Evolutionary conservation across 2,797 vertebrate species (phyloP).

Genomic region (Numenius phaeopus): DNA sequence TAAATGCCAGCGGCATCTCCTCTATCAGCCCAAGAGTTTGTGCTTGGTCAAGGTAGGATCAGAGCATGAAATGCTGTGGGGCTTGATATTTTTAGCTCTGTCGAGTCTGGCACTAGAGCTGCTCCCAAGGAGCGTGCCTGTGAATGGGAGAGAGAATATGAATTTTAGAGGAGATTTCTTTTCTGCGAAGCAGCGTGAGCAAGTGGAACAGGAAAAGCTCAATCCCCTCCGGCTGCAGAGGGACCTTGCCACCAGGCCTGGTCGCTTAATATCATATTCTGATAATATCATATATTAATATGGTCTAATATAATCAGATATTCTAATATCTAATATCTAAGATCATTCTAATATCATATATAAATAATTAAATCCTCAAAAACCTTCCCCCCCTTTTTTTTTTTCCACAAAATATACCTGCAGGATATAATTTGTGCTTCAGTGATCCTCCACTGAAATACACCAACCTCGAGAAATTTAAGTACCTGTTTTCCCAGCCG

Average conservation of each 20-base stretch:
- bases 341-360: too few relatives aligned
- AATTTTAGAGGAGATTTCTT: background rate
- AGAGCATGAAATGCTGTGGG: background rate
- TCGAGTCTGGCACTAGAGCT: background rate
- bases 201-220: background rate
- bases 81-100: background rate
- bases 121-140: fast-evolving
- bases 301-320: too few relatives aligned
- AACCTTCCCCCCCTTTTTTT: background rate
- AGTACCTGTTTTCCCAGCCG: fast-evolving
- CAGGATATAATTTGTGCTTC: background rate
- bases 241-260: background rate
- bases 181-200: background rate
- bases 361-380: too few relatives aligned
- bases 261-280: background rate
- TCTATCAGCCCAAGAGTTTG: background rate
- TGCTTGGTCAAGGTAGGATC: background rate
- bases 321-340: too few relatives aligned
- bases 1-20: fast-evolving
- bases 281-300: too few relatives aligned
- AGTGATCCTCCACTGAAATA: background rate
- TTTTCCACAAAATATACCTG: background rate
- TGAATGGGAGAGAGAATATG: background rate
- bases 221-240: background rate
- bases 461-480: fast-evolving